These are phyloP conservation scores for Sminthurides bifidus DNA, from an alignment of 1,140 invertebrate species.

Conservation along the genomic window DNA sequence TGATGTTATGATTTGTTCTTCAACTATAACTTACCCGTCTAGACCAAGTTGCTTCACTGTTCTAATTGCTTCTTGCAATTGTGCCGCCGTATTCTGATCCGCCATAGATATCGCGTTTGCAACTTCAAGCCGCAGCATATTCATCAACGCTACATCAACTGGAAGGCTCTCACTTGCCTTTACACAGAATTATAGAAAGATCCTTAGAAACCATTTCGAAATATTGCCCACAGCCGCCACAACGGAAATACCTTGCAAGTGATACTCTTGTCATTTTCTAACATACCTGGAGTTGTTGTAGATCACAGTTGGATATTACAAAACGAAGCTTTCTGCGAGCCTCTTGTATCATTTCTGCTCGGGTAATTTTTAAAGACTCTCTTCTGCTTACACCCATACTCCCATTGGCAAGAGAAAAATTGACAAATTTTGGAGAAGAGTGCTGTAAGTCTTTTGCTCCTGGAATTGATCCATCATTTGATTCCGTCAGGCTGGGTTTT, in stretches of 20 bases:
- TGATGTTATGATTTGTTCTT: not conserved
- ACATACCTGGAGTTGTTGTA: conserved; percentile 34
- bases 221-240: not conserved
- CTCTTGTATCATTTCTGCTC: conserved; percentile 21
- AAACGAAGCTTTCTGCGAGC: conserved; percentile 85
- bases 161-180: conserved; percentile 16
- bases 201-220: not conserved
- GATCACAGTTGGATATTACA: conserved; percentile 73
- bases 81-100: conserved; percentile 66
- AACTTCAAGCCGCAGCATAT: conserved; percentile 63
- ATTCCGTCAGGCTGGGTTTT: conserved; percentile 49
- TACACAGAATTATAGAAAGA: not conserved
- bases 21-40: conserved; percentile 45
- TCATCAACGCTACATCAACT: conserved; percentile 51
- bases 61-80: conserved; percentile 73
- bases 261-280: too few relatives aligned
- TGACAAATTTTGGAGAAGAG: not conserved
- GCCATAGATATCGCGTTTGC: conserved; percentile 79
- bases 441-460: not conserved
- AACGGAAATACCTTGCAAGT: not conserved
- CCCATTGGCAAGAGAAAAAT: not conserved
- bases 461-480: not conserved
- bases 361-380: conserved; percentile 25
- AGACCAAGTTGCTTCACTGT: conserved; percentile 63
- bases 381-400: conserved; percentile 11